Evolutionary conservation across 2,888 invertebrate genomes (phyloP).

Genomic region (Drosophila nr. medialis): DNA sequence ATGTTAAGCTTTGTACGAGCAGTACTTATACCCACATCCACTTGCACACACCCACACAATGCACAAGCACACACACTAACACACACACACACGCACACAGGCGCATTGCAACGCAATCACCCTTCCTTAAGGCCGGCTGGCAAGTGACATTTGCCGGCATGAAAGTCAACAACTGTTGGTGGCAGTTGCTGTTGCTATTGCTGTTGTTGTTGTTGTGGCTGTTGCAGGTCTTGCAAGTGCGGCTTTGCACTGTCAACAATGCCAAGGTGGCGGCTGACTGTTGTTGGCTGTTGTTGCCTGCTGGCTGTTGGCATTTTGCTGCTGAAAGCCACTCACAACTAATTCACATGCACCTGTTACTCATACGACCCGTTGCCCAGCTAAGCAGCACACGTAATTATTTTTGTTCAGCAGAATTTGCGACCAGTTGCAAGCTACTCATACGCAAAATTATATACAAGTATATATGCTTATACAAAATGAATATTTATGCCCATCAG

Average conservation of each 20-base stretch:
- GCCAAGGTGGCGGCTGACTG: slow-evolving; percentile 39
- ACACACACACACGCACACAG: neutral
- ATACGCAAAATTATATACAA: neutral
- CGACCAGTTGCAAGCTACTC: slow-evolving; percentile 13
- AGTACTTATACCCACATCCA: slow-evolving; percentile 57
- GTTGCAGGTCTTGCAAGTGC: slow-evolving; percentile 55
- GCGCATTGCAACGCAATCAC: slow-evolving; percentile 20
- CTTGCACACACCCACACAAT: slow-evolving; percentile 1
- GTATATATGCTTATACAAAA: slow-evolving; percentile 15
- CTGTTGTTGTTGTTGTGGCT: slow-evolving; percentile 33
- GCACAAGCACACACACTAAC: slow-evolving; percentile 14
- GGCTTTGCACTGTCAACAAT: slow-evolving; percentile 75
- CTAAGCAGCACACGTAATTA: slow-evolving; percentile 49
- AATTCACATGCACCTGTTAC: slow-evolving; percentile 64
- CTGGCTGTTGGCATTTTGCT: slow-evolving; percentile 35
- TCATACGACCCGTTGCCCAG: slow-evolving; percentile 45
- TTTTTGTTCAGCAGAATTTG: slow-evolving; percentile 48
- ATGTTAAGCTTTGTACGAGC: slow-evolving; percentile 70
- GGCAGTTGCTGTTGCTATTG: slow-evolving; percentile 51
- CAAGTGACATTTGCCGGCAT: slow-evolving; percentile 79
- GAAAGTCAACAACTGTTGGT: slow-evolving; percentile 75
- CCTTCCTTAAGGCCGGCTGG: slow-evolving; percentile 56
- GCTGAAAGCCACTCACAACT: slow-evolving; percentile 69
- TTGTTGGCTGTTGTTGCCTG: slow-evolving; percentile 9
- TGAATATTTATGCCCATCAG: slow-evolving; percentile 36